Conservation (phyloP, 1,140 invertebrate species). For the Rhysida immarginata region DNA sequence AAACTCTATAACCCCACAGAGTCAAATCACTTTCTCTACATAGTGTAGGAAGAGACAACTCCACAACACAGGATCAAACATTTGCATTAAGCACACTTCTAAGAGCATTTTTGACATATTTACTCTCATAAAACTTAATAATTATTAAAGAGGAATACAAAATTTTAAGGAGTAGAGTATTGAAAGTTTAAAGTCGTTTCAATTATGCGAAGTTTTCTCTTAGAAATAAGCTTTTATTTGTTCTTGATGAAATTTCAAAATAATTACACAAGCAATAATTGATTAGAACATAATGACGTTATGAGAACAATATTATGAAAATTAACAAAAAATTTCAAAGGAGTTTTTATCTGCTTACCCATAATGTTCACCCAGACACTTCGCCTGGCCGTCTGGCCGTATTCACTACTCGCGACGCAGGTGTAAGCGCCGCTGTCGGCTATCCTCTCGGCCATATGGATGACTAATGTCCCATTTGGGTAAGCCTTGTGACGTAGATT, state of each 20-base stretch:
- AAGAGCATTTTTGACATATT: too few species aligned
- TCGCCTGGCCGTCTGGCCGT: constrained; percentile 37
- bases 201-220: too few species aligned
- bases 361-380: constrained; percentile 28
- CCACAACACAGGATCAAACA: too few species aligned
- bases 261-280: background rate
- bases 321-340: background rate
- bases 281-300: background rate
- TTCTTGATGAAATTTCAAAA: background rate
- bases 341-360: constrained; percentile 25
- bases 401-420: constrained; percentile 70
- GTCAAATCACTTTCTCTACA: too few species aligned
- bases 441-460: constrained; percentile 54
- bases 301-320: background rate
- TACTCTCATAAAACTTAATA: too few species aligned
- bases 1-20: too few species aligned
- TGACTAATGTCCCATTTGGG: constrained; percentile 52
- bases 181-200: too few species aligned
- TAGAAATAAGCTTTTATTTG: background rate
- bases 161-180: too few species aligned
- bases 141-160: too few species aligned
- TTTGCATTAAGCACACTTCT: too few species aligned
- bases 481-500: constrained; percentile 70
- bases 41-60: too few species aligned
- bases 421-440: constrained; percentile 68